Base-by-base conservation (phyloP, 2,113 vertebrate species). In the Paratilapia polleni region DNA sequence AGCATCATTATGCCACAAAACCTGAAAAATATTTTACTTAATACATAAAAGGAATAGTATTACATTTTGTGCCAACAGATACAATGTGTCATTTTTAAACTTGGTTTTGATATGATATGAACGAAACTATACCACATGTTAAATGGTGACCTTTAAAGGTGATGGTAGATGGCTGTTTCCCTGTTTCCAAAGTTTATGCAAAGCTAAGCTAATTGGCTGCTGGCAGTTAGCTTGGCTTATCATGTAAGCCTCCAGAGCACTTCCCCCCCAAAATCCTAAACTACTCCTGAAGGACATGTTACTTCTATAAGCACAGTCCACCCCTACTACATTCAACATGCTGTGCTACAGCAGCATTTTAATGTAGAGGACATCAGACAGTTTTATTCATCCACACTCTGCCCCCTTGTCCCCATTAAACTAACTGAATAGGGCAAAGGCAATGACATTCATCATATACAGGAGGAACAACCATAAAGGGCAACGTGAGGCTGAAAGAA, bases 391-490 rank as follows among this genome's bases (percentile, higher is more conserved):
- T 81, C 80, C 81, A 38, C 73, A 74, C 86, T 87, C 28, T 87
- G 73, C 74, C 80, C 74, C 28, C 43, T 58, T 85, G 49, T 73
- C 70, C 77, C 73, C 56, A 58, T 63, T 76, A 68, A 81, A 68
- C 22, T 78, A 60, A 90, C 36, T 78, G 83, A 86, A 88, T 62
- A 88, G 87, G 78, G 78, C 82, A 91, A 83, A 91, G 82, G 80
- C 81, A 84, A 31, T 80, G 87, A 90, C 84, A 90, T 91, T 90
- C 88, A 88, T 93, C 82, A 74, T 87, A 77, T 81, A 68, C 83
- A 85, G 78, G 31, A 77, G 78, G 81, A 88, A 36, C 63, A 47
- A 78, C 61, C 52, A 68, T 86, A 91, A 92, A 93, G 89, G 88
- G 92, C 87, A 92, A 85, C 13, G 41, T 43, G 13, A 75, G 43